Evolutionary conservation across 53 echinoderm and acorn worm genomes (phyloP), one percentile per base, ranked within the genome.

Genomic region (Luidia sarsii): DNA sequence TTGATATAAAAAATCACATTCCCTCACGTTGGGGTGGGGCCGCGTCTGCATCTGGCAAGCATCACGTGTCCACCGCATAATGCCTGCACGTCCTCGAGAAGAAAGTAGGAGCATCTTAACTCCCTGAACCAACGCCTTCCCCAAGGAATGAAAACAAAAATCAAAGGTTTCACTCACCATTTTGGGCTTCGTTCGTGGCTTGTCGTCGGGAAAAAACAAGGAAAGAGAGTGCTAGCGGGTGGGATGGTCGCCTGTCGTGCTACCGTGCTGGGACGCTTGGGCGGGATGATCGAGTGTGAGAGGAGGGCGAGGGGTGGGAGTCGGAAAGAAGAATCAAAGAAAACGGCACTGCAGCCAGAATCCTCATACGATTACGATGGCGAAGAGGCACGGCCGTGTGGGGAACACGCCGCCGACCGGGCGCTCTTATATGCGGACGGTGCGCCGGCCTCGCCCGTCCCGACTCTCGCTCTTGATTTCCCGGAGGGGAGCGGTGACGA

Each of bases 321-420:
- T n/a, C n/a, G n/a, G n/a, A n/a, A n/a, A n/a, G n/a, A n/a, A n/a
- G n/a, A n/a, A n/a, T n/a, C n/a, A n/a, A n/a, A n/a, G n/a, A n/a
- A n/a, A n/a, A n/a, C n/a, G n/a, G n/a, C n/a, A n/a, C n/a, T n/a
- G n/a, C n/a, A 60, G 60, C 32, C 77, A 34, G 33, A 77, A 34
- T 60, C 77, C 77, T 77, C 77, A 41, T 60, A 60, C 36, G 77
- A 37, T 77, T 29, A 45, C 61, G 61, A 77, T 77, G 72, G 27
- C 72, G 72, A 72, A 77, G 77, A 77, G 77, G 77, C 45, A 77
- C 23, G 61, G 55, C 60, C 61, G 77, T 60, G 61, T 60, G 60
- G 77, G 31, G 9, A 31, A 39, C 13, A 16, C 22, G 33, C 13
- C 5, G 6, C 16, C 20, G 60, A 60, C 61, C 60, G 46, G 16